Conservation (phyloP, 2,113 vertebrate genomes). For the Catharus fuscescens region DNA sequence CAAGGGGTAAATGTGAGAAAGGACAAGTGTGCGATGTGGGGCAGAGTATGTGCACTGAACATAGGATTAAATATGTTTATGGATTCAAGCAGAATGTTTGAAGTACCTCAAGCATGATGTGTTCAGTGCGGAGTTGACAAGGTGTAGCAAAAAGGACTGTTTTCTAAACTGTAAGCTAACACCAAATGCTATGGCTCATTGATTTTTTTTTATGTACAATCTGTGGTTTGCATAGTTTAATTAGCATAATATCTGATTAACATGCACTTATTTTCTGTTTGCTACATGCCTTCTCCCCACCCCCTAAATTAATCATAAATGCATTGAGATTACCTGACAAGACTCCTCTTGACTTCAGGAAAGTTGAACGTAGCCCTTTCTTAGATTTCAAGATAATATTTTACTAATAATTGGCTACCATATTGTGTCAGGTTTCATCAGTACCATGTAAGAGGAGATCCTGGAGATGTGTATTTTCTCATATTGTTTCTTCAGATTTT, state of each 20-base stretch:
- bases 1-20: not conserved
- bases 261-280: not conserved
- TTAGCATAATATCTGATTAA: not conserved
- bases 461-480: not conserved
- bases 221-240: not conserved
- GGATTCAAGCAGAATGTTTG: not conserved
- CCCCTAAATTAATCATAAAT: not conserved
- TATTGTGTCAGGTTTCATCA: not conserved
- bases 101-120: not conserved
- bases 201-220: not conserved
- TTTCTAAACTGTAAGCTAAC: not conserved
- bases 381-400: not conserved
- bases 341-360: not conserved
- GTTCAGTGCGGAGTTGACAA: not conserved
- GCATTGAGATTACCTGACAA: not conserved
- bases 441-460: not conserved
- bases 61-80: not conserved
- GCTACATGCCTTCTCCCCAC: not conserved
- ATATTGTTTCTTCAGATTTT: not conserved
- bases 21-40: not conserved
- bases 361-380: not conserved
- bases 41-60: not conserved
- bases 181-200: not conserved
- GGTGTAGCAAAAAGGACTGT: not conserved
- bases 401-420: not conserved